Evolutionary conservation across 2,113 vertebrate genomes (phyloP).

Genomic region (Toxotes chatareus): DNA sequence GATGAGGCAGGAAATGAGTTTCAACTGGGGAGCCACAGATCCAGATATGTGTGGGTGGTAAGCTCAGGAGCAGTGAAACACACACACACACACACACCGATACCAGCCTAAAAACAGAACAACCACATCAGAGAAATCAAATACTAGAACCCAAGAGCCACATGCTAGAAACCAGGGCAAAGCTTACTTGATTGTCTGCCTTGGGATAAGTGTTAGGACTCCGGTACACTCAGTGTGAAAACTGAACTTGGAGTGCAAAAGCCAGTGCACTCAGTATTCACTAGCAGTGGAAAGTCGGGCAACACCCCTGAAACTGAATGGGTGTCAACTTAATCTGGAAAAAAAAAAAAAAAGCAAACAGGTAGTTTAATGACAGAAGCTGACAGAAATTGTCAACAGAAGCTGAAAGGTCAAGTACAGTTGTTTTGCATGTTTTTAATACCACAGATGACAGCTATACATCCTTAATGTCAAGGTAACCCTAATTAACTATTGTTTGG

Average conservation of each 20-base stretch:
- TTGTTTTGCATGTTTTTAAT: background rate
- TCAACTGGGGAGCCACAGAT: conserved; percentile 13
- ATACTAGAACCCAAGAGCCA: background rate
- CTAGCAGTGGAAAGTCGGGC: background rate
- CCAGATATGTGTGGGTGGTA: conserved; percentile 37
- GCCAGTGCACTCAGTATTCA: background rate
- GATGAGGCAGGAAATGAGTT: conserved; percentile 65
- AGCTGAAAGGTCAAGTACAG: background rate
- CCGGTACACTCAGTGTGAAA: background rate
- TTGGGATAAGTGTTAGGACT: background rate
- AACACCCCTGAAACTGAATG: background rate
- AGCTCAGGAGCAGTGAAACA: conserved; percentile 7
- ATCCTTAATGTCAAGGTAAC: background rate
- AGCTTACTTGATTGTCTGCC: background rate
- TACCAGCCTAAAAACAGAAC: background rate
- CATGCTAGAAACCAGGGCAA: background rate
- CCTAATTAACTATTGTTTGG: conserved; percentile 15
- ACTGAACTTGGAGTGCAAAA: background rate
- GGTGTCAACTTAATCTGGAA: background rate
- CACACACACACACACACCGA: too few relatives aligned
- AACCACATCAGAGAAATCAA: background rate
- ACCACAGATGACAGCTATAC: background rate
- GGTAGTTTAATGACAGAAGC: background rate
- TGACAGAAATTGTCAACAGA: background rate
- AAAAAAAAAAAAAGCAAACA: background rate